Evolutionary conservation across 2,797 vertebrate genomes (phyloP).

Genomic region (Poeciliopsis gracilis): DNA sequence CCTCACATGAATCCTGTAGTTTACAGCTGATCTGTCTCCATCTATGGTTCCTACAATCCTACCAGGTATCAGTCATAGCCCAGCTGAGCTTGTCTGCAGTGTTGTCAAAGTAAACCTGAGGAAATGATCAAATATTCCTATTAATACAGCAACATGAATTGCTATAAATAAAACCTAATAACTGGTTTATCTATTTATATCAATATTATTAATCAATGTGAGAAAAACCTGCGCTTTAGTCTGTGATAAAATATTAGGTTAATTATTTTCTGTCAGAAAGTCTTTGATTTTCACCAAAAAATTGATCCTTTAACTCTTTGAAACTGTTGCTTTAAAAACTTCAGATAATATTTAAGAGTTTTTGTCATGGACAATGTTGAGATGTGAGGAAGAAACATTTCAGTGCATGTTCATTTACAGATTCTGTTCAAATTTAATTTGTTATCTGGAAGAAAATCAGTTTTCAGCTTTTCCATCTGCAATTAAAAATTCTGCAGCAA

Average conservation of each 20-base stretch:
- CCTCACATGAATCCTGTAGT: constrained; percentile 35
- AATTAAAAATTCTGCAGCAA: not conserved
- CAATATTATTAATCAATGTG: not conserved
- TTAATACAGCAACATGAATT: not conserved
- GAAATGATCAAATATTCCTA: not conserved
- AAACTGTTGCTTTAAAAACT: not conserved
- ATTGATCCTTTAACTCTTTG: not conserved
- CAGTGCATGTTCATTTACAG: not conserved
- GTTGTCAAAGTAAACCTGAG: not conserved
- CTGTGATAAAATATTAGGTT: not conserved
- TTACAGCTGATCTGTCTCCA: constrained; percentile 38
- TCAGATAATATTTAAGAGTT: not conserved
- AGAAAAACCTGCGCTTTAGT: not conserved
- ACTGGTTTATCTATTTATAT: not conserved
- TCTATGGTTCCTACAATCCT: not conserved
- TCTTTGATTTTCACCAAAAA: not conserved
- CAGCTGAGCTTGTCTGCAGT: not conserved
- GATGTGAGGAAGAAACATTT: not conserved
- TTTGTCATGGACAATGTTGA: not conserved
- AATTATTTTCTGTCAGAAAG: not conserved
- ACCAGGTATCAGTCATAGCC: constrained; percentile 20
- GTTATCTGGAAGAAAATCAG: not conserved
- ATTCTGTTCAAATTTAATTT: not conserved
- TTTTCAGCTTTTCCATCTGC: not conserved
- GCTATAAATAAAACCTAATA: not conserved